Evolutionary conservation across 2,113 vertebrate species (phyloP), one percentile per base, ranked within the genome.

Genomic region (Mungos mungo): DNA sequence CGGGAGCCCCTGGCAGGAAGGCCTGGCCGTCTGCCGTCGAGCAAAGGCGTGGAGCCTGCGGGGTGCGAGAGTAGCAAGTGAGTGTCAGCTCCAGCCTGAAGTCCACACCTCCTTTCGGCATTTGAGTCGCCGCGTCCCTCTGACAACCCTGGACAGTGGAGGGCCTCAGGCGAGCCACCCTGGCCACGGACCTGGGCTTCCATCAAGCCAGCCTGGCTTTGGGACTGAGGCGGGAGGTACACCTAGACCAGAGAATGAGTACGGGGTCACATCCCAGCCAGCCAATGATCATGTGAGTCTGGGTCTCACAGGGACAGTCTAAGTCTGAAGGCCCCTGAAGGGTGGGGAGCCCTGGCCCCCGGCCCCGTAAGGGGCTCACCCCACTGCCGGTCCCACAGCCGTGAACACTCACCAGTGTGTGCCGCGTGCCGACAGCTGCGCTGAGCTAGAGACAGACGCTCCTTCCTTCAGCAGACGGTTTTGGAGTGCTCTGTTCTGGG

Each of bases 341-440:
- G 57, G 21, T 4, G 52, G 52, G 15, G 52, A 4, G 52, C 15
- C 52, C 15, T 54, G 52, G 33, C 16, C 7, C 66, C 68, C n/a
- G n/a, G 33, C 33, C 68, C 68, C 1, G 16, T 18, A 3, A 21
- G 68, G 8, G 68, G 68, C n/a, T 71, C 18, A 35, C 10, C 19
- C 21, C 69, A 25, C 21, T 5, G 12, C n/a, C 7, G 3, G 7
- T 3, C 0, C 52, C 14, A 2, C 1, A 14, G 38, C 74, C 52
- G 2, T n/a, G 3, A 18, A 15, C 12, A 7, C 35, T 19, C 8
- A 7, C 2, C 2, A 4, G 8, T 7, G 35, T n/a, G n/a, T 25
- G 14, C 47, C 23, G 4, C 0, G 0, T 27, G 35, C 47, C 27
- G 0, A 29, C 1, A 18, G 29, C n/a, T 38, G 2, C 16, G 0